phyloP scores from a whole-genome alignment of 2,113 vertebrate species.

The Sphyrna mokarran region DNA sequence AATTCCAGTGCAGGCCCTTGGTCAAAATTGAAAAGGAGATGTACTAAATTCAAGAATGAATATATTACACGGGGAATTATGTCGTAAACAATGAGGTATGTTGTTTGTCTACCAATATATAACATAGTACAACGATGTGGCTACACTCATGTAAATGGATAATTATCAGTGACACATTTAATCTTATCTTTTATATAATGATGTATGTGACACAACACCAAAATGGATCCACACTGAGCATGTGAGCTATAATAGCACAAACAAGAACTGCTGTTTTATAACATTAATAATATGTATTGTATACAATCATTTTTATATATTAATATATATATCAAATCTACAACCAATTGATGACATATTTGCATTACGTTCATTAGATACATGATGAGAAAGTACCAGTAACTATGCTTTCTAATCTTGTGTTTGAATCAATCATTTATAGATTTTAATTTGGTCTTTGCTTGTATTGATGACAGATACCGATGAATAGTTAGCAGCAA shows the following conservation, averaged over 20 bases:
- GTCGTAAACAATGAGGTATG: not conserved
- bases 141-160: not conserved
- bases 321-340: not conserved
- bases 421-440: constrained; percentile 13
- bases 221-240: not conserved
- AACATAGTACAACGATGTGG: not conserved
- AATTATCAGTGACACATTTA: not conserved
- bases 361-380: not conserved
- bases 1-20: not conserved
- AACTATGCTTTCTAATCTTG: not conserved
- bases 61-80: not conserved
- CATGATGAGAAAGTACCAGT: not conserved
- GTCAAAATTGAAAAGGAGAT: not conserved
- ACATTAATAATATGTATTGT: not conserved
- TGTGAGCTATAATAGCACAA: not conserved
- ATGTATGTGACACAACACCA: not conserved
- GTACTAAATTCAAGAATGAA: not conserved
- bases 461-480: not conserved
- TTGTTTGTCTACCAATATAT: not conserved
- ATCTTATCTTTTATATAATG: not conserved
- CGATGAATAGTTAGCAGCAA: constrained; percentile 23
- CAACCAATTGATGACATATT: not conserved
- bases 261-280: not conserved
- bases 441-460: constrained; percentile 17
- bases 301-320: no score